Conservation (phyloP, 2,888 invertebrate genomes). For the Calephelis perditalis region DNA sequence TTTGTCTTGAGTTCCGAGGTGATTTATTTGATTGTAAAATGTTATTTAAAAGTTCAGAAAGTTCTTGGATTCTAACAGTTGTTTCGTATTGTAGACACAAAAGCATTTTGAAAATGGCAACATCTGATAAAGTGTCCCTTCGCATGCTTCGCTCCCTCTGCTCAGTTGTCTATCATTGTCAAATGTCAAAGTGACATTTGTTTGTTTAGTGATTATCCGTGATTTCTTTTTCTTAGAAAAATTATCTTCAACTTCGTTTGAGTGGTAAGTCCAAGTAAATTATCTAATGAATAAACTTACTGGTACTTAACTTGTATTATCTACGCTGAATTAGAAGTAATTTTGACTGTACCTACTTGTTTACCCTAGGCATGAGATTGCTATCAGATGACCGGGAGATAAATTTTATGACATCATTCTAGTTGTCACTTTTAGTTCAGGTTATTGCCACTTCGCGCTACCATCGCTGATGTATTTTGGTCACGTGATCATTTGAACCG, state of each 20-base stretch:
- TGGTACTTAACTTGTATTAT: neutral
- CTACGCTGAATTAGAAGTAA: neutral
- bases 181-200: neutral
- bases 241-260: neutral
- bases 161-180: neutral
- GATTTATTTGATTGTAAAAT: no score
- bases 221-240: neutral
- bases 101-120: neutral
- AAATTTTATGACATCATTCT: no score
- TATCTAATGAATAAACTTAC: neutral
- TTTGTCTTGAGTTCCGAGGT: no score
- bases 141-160: neutral
- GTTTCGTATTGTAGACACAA: no score
- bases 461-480: slow-evolving; percentile 49
- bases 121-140: neutral
- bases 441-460: slow-evolving; percentile 36
- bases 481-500: slow-evolving; percentile 71
- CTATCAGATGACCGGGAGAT: no score
- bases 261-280: neutral
- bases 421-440: slow-evolving; percentile 17
- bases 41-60: no score
- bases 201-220: slow-evolving; percentile 4
- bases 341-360: no score
- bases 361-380: no score
- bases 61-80: no score